A percentile compares a stretch with the other conserved stretches of the same genome.
Evolutionary conservation across 2,797 vertebrate genomes (phyloP).

Genomic region (Lagorchestes hirsutus): DNA sequence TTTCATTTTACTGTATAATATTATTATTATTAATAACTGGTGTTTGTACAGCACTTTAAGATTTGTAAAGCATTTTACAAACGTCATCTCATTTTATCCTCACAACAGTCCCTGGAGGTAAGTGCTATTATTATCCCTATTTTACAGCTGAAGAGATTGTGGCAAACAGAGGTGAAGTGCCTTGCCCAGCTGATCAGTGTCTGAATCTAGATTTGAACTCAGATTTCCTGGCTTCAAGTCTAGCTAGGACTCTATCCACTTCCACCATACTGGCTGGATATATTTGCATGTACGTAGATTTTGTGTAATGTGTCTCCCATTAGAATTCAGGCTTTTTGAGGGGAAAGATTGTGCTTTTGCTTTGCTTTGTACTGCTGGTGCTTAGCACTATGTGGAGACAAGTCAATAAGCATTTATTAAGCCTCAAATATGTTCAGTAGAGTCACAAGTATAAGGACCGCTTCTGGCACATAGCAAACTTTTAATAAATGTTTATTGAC

Average conservation of each 20-base stretch:
- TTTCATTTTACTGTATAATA: background rate
- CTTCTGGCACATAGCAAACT: background rate
- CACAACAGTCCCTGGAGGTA: background rate
- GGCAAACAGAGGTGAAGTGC: background rate
- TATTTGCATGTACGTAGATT: background rate
- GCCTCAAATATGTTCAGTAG: background rate
- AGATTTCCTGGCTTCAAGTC: background rate
- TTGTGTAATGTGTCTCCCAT: background rate
- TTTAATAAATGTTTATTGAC: background rate
- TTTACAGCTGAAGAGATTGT: background rate
- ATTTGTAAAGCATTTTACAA: background rate
- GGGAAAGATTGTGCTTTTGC: background rate
- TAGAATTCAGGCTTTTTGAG: background rate
- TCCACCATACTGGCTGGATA: background rate
- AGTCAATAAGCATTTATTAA: background rate
- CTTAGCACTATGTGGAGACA: background rate
- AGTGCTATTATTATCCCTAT: no score
- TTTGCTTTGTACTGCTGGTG: background rate
- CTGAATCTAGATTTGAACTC: background rate
- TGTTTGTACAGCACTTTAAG: background rate
- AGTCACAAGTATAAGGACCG: background rate
- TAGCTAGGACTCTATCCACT: background rate
- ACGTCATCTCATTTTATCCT: background rate
- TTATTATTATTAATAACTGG: background rate
- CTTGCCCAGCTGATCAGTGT: background rate